phyloP scores from a whole-genome alignment of 2,113 vertebrate species.

The Chitala chitala region DNA sequence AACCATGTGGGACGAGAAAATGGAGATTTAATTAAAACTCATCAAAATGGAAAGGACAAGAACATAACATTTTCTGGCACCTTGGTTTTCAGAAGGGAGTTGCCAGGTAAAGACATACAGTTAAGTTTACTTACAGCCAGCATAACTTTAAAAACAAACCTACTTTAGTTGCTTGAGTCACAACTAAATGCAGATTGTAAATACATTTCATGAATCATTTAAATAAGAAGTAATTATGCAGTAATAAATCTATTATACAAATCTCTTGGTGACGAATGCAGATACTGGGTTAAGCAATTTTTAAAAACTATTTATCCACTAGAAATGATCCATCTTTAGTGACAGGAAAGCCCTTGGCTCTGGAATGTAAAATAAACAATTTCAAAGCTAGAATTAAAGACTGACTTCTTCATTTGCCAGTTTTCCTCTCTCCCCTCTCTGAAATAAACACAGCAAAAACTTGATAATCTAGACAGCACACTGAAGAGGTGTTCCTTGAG shows the following conservation, averaged over 20 bases:
- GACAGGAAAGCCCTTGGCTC: not conserved
- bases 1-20: constrained; percentile 45
- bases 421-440: not conserved
- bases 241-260: not conserved
- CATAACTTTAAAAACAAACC: not conserved
- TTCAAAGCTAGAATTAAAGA: constrained; percentile 14
- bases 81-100: not conserved
- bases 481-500: not conserved
- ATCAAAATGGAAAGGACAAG: constrained; percentile 58
- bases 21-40: constrained; percentile 64
- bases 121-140: constrained; percentile 18
- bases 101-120: constrained; percentile 15
- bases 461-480: constrained; percentile 4
- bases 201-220: not conserved
- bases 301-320: not conserved
- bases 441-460: not conserved
- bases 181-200: not conserved
- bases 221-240: not conserved
- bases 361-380: not conserved
- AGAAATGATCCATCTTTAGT: not conserved
- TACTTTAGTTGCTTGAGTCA: not conserved
- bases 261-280: not conserved
- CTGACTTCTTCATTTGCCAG: not conserved
- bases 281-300: not conserved
- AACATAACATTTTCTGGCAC: constrained; percentile 38